phyloP scores from a whole-genome alignment of 1,140 invertebrate species.

The Hestina assimilis region DNA sequence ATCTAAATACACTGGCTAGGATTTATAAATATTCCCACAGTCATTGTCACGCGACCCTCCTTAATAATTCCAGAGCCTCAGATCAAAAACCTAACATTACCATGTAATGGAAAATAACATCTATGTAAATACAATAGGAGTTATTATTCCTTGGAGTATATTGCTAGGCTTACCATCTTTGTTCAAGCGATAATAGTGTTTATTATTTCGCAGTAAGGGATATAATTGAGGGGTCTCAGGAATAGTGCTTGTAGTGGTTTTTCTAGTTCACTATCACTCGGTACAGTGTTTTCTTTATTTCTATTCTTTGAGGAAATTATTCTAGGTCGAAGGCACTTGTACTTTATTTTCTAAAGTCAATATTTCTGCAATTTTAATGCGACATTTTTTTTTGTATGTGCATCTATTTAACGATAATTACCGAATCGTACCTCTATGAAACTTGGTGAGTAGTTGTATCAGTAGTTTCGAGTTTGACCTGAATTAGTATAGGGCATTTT shows the following conservation, averaged over 20 bases:
- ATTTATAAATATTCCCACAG: conserved; percentile 24
- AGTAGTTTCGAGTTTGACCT: no score
- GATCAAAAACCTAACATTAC: conserved; percentile 13
- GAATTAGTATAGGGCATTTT: no score
- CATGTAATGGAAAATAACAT: not conserved
- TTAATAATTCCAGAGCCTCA: conserved; percentile 24
- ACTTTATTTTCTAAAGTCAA: no score
- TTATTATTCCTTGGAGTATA: not conserved
- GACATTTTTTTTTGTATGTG: no score
- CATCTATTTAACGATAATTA: no score
- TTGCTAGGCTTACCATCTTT: not conserved
- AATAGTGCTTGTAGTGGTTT: conserved; percentile 18
- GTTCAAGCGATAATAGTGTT: not conserved
- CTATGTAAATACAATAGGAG: not conserved
- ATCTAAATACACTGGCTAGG: conserved; percentile 1
- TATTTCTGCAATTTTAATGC: no score
- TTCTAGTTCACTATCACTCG: conserved; percentile 24
- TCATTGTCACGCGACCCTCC: conserved; percentile 24
- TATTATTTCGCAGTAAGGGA: not conserved
- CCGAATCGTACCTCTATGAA: no score
- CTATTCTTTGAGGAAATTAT: not conserved
- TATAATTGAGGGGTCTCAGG: not conserved
- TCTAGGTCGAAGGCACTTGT: no score
- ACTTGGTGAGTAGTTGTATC: no score
- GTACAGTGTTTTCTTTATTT: conserved; percentile 11